Percentiles rank a stretch among this genome's conserved stretches.
These are phyloP conservation scores for Amazona ochrocephala DNA, from an alignment of 2,797 vertebrate genomes.

Conservation along the genomic window DNA sequence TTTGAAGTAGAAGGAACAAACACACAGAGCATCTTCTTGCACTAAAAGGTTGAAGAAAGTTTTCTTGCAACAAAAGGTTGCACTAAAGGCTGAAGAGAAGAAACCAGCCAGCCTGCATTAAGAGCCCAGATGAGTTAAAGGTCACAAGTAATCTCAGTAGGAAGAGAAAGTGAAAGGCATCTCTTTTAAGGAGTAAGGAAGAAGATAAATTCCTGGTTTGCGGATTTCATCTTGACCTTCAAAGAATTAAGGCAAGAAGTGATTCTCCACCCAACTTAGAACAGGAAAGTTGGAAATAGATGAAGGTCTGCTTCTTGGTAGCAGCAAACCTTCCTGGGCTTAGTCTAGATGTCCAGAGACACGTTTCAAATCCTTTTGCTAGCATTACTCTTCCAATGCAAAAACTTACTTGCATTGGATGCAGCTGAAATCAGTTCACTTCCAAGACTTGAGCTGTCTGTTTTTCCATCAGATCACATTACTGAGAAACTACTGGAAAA, in stretches of 20 bases:
- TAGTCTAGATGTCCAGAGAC: background rate
- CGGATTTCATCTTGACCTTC: background rate
- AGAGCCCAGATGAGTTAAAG: background rate
- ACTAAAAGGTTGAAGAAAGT: background rate
- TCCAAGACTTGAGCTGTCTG: background rate
- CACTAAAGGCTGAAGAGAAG: background rate
- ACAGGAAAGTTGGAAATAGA: background rate
- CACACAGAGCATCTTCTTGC: background rate
- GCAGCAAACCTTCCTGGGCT: background rate
- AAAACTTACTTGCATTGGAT: background rate
- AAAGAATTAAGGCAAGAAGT: background rate
- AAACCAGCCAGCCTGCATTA: background rate
- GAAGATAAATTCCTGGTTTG: background rate
- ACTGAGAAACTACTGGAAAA: slow-evolving; percentile 87
- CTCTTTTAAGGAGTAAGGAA: background rate
- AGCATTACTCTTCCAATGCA: background rate
- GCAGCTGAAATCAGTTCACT: background rate
- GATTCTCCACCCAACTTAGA: background rate
- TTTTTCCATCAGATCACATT: slow-evolving; percentile 81
- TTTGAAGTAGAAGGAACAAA: background rate
- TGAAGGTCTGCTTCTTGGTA: background rate
- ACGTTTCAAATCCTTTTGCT: background rate
- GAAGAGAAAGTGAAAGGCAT: background rate
- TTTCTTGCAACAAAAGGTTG: background rate
- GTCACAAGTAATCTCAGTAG: background rate